Evolutionary conservation across 2,888 invertebrate species (phyloP), one percentile per base, ranked within the genome.

Genomic region (Adineta ricciae): DNA sequence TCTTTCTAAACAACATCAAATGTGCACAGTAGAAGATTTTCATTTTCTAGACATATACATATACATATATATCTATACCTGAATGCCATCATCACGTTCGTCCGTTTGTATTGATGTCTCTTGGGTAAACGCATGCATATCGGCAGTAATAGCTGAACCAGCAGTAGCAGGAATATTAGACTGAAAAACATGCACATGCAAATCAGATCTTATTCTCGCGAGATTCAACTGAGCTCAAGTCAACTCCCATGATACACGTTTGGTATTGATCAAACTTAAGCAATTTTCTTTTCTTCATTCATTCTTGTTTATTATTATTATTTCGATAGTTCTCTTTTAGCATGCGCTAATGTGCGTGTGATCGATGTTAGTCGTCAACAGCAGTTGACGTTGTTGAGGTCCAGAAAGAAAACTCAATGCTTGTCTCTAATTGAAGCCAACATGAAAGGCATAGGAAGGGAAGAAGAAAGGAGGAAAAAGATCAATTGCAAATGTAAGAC

Each of bases 101-200:
- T 78, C 78, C 2, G 78, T 78, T 41, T 78, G 78, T 41, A 78
- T 78, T 24, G 78, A 78, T 78, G 41, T 78, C 41, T 78, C 78
- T 78, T 78, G 78, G 38, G 78, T 78, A 78, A 41, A 41, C 32
- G 32, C 64, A 64, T 64, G 64, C 64, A 64, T 64, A 32, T 64
- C 32, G 64, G 64, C 8, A 19, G 32, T 64, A 5, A 64, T 64
- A 64, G 32, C 32, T 64, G 32, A 4, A 7, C 32, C 64, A 64
- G 46, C 5, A 46, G 64, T 64, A 64, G 64, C 64, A 32, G 32
- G 64, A 64, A 16, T 64, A 64, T 32, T 32, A 64, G 3, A 64
- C 64, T 64, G 64, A 27, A 64, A 64, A 64, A 64, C 64, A 64
- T 64, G 64, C 64, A 64, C 64, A 64, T 64, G 64, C 64, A 64